phyloP scores from a whole-genome alignment of 2,888 invertebrate species.

The Mantis religiosa region DNA sequence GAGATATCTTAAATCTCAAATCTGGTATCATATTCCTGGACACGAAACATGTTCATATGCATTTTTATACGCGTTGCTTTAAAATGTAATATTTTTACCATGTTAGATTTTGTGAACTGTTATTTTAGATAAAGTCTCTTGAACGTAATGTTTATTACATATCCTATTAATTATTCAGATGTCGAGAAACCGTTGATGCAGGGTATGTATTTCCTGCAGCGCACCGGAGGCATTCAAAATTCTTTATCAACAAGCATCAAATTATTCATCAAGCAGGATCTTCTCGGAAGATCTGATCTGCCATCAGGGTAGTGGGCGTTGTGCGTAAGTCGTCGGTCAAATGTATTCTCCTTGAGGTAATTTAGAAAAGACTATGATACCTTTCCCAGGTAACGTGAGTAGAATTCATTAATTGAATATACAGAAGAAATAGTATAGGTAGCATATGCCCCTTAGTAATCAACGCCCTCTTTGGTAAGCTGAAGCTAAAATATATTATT shows the following conservation, averaged over 20 bases:
- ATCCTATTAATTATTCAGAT: not conserved
- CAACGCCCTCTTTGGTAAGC: not conserved
- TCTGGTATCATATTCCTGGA: not conserved
- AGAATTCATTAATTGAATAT: not conserved
- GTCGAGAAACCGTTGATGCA: not conserved
- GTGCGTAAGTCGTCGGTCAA: not conserved
- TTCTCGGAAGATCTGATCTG: not conserved
- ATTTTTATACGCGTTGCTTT: not conserved
- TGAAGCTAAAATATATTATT: not conserved
- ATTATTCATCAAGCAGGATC: not conserved
- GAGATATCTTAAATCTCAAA: not conserved
- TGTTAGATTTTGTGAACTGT: not conserved
- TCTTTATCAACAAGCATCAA: not conserved
- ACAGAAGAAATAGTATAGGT: not conserved
- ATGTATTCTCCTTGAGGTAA: not conserved
- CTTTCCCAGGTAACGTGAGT: not conserved
- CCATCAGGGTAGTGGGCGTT: not conserved
- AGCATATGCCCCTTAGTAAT: not conserved
- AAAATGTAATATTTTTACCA: not conserved
- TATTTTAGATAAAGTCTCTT: not conserved
- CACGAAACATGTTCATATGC: not conserved
- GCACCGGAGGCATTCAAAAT: not conserved
- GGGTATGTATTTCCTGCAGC: not conserved
- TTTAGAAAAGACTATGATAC: not conserved
- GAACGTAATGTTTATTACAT: not conserved